phyloP scores from a whole-genome alignment of 2,888 invertebrate species.

The Oscheius sp. region DNA sequence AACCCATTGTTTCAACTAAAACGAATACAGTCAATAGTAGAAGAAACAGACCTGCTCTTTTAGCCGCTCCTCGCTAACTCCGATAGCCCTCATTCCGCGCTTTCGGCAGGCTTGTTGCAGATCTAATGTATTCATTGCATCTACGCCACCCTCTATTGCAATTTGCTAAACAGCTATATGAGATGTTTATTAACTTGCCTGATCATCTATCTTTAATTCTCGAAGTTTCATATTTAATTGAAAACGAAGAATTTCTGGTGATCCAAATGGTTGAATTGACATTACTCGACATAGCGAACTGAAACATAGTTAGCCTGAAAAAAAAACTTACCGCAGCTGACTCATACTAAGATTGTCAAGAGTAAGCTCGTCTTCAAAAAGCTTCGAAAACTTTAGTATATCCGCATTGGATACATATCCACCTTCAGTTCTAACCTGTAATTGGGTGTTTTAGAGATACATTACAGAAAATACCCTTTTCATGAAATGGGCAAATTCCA shows the following conservation, averaged over 20 bases:
- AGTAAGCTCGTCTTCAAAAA: constrained; percentile 94
- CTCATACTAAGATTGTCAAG: constrained; percentile 88
- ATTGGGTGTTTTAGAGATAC: background rate
- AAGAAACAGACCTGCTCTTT: constrained; percentile 76
- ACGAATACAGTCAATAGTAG: constrained; percentile 1
- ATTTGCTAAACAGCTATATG: constrained; percentile 79
- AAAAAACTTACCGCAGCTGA: constrained; percentile 76
- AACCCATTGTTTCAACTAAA: constrained; percentile 85
- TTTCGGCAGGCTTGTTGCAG: constrained; percentile 91
- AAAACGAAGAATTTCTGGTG: constrained; percentile 89
- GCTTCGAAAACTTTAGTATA: constrained; percentile 92
- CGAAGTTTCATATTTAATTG: constrained; percentile 91
- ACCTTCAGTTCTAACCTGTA: constrained; percentile 78
- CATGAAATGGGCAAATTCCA: constrained; percentile 90
- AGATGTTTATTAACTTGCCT: constrained; percentile 71
- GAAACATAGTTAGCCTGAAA: background rate
- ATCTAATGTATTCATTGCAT: constrained; percentile 85
- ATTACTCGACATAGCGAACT: constrained; percentile 91
- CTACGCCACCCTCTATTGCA: constrained; percentile 92
- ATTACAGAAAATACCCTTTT: constrained; percentile 74
- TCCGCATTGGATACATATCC: constrained; percentile 85
- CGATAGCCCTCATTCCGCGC: constrained; percentile 95
- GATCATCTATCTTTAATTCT: constrained; percentile 90
- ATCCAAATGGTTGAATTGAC: constrained; percentile 83
- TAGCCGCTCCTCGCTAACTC: constrained; percentile 86